Evolutionary conservation across 2,113 vertebrate species (phyloP), one percentile per base, ranked within the genome.

Genomic region (Jacana jacana): DNA sequence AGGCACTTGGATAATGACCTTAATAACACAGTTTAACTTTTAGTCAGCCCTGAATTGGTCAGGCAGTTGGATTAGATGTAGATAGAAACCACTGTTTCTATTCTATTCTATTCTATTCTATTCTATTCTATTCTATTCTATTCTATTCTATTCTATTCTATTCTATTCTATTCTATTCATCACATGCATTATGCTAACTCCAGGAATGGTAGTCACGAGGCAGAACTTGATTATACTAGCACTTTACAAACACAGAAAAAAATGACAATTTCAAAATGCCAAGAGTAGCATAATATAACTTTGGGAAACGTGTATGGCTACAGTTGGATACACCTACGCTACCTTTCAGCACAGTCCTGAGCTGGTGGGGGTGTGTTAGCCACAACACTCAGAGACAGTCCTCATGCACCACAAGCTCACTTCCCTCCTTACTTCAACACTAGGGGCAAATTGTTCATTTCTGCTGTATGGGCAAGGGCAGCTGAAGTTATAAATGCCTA

Each of bases 391-490:
- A 66, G 28, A 76, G 2, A 49, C 6, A 44, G 33, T 23, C 37
- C 44, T 58, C 37, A 6, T 2, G 23, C 64, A 55, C 23, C 46
- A 72, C 10, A n/a, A 10, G 51, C 46, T 89, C 0, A 0, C 8
- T 85, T 4, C 42, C 81, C 48, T 85, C 48, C 42, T 46, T 17
- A 4, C 28, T 37, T 14, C 39, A 66, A 11, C 60, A 37, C 20
- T 55, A 39, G 6, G 11, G 46, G 31, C 35, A 78, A 89, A 58
- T 20, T 5, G 1, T 8, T 89, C 40, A 23, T 23, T 4, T 77
- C 40, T 35, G 44, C 65, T 49, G 24, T 23, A 39, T 2, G 10
- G 48, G 54, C 20, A 46, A 89, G n/a, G 60, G 68, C 49, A 73
- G 64, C 33, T 58, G 48, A 73, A 84, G 22, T 35, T 55, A 39